Conservation (phyloP, 2,113 vertebrate species). For the Budorcas taxicolor region DNA sequence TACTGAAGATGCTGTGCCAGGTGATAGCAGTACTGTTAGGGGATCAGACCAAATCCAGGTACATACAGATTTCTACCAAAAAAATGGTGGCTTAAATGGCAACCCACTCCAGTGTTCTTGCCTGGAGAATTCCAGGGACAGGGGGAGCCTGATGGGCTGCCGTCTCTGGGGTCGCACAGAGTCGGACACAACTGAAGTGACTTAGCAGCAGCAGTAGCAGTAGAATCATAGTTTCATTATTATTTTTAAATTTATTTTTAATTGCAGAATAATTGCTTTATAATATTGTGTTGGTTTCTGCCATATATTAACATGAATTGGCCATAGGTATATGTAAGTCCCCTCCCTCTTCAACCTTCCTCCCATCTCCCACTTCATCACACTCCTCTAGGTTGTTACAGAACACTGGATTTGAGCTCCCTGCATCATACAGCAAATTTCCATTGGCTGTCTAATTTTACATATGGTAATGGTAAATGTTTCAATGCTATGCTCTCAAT, state of each 20-base stretch:
- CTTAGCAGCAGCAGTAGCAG: too few species aligned
- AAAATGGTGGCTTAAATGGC: background rate
- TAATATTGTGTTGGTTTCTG: background rate
- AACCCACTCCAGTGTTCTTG: too few species aligned
- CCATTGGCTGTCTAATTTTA: background rate
- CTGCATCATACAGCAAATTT: background rate
- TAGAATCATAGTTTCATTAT: background rate
- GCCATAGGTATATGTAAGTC: background rate
- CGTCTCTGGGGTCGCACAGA: too few species aligned
- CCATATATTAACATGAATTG: background rate
- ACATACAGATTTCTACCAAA: background rate
- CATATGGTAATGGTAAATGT: background rate
- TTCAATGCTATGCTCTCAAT: background rate
- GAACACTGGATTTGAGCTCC: background rate
- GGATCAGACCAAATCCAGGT: background rate
- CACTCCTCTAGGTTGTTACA: background rate
- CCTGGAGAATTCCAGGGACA: too few species aligned
- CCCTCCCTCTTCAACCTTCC: background rate
- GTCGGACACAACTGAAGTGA: too few species aligned
- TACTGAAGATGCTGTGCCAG: background rate
- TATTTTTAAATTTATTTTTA: background rate
- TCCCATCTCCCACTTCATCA: background rate
- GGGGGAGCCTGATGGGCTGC: too few species aligned
- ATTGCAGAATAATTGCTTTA: background rate
- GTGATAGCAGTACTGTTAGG: background rate